Percentiles rank a stretch among this genome's conserved stretches.
These are phyloP conservation scores for Ladona fulva DNA, from an alignment of 1,140 invertebrate species.

Conservation along the genomic window DNA sequence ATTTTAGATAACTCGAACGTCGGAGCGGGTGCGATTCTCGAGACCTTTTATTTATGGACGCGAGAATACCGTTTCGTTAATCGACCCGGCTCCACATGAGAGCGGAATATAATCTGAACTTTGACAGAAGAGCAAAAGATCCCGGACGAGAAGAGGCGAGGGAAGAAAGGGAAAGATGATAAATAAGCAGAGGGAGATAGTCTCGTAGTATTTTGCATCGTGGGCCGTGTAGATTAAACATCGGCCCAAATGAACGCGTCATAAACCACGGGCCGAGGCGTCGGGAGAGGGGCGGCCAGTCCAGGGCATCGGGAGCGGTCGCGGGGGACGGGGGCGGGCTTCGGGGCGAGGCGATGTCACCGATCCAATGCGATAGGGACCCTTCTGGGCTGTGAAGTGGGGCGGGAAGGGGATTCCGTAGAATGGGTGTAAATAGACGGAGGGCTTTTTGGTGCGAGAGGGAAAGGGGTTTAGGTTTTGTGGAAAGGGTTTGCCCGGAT, in stretches of 20 bases:
- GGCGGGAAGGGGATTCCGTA: neutral
- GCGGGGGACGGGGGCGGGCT: neutral
- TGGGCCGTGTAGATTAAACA: constrained; percentile 4
- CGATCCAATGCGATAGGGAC: neutral
- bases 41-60: too few species aligned
- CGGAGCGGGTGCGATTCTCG: too few species aligned
- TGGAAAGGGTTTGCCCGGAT: neutral
- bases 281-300: neutral
- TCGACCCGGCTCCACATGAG: too few species aligned
- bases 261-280: neutral
- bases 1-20: too few species aligned
- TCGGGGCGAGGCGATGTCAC: neutral
- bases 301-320: neutral
- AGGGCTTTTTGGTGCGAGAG: neutral
- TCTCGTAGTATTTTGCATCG: constrained; percentile 9
- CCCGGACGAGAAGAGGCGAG: neutral
- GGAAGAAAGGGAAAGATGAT: neutral
- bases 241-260: constrained; percentile 1
- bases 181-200: neutral
- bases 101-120: neutral
- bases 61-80: too few species aligned
- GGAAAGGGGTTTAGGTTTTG: neutral
- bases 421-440: neutral
- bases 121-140: neutral
- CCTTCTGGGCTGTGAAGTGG: neutral